Evolutionary conservation across 2,797 vertebrate species (phyloP), one percentile per base, ranked within the genome.

Genomic region (Mormyrops boulengeri): DNA sequence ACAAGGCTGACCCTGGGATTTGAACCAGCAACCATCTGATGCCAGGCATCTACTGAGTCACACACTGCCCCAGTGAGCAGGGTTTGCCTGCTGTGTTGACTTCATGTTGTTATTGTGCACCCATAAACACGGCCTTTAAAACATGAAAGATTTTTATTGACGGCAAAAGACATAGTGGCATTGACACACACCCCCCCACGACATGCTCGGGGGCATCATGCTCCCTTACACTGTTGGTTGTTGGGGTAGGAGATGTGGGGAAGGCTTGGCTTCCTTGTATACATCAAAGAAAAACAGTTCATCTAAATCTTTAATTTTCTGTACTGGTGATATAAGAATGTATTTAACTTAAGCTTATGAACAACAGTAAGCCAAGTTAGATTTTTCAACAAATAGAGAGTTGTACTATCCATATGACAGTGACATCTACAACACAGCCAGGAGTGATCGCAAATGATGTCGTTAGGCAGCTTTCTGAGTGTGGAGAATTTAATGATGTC

Each of bases 121-220:
- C 91, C 94, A 12, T 66, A 14, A 94, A 95, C 93, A 94, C 91
- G 89, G 93, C 95, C 92, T 95, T 88, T 93, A 94, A 93, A 91
- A 66, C 62, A 66, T 30, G 3, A 34, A 69, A 69, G 26, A 77
- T 77, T 19, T 41, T 80, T 80, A 41, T 80, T 80, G 73, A 80
- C 2, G 1, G 1, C 14, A 80, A 62, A 14, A 11, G 8, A 26
- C 55, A 60, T 90, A 57, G 66, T 50, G 86, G 77, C 89, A 55
- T 89, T 49, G 57, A 60, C 57, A 8, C 55, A 57, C n/a, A 60
- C 19, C 5, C 55, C 2, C 55, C 55, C 57, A 60, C 2, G n/a
- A 7, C 57, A 60, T 60, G 57, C 84, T 85, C n/a, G 73, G 80
- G 77, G 19, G 14, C 41, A 85, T 34, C 30, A 17, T 34, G 60